Conservation (phyloP, 2,888 invertebrate species). For the Cephonodes hylas region DNA sequence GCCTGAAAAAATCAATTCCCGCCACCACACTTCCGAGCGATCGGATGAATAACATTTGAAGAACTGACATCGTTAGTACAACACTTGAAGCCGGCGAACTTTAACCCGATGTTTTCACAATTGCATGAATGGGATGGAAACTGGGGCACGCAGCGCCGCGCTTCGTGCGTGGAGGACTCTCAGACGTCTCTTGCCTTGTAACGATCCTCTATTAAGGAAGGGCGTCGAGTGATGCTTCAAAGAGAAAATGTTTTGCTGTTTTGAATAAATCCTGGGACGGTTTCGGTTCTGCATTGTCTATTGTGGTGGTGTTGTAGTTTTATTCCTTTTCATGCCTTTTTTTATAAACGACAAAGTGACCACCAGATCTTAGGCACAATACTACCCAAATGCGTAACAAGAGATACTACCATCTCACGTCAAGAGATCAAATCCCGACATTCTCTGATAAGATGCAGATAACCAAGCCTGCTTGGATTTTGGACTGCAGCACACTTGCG, state of each 20-base stretch:
- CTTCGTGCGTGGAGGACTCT: slow-evolving; percentile 47
- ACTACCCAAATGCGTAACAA: too few species aligned
- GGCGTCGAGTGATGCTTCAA: slow-evolving; percentile 39
- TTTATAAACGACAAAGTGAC: too few species aligned
- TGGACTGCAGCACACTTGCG: too few species aligned
- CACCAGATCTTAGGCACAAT: too few species aligned
- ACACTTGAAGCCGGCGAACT: slow-evolving; percentile 39
- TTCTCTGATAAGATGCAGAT: too few species aligned
- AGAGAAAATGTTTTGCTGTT: slow-evolving; percentile 47
- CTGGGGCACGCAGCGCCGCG: slow-evolving; percentile 61
- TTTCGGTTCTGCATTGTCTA: slow-evolving; percentile 21
- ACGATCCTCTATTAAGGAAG: slow-evolving; percentile 53
- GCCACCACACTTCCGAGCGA: slow-evolving; percentile 4
- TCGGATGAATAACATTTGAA: slow-evolving; percentile 19
- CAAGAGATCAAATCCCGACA: too few species aligned
- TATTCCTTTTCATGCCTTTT: too few species aligned
- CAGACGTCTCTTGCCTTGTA: slow-evolving; percentile 29
- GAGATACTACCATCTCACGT: too few species aligned
- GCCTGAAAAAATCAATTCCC: slow-evolving; percentile 22
- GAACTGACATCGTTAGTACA: slow-evolving; percentile 45
- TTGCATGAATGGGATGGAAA: slow-evolving; percentile 47
- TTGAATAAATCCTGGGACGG: slow-evolving; percentile 41
- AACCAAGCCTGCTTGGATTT: too few species aligned
- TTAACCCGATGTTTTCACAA: slow-evolving; percentile 36
- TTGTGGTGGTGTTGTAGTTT: too few species aligned